A percentile compares a stretch with the other conserved stretches of the same genome.
Conservation (phyloP, 2,888 invertebrate species). For the Pimpla rufipes region DNA sequence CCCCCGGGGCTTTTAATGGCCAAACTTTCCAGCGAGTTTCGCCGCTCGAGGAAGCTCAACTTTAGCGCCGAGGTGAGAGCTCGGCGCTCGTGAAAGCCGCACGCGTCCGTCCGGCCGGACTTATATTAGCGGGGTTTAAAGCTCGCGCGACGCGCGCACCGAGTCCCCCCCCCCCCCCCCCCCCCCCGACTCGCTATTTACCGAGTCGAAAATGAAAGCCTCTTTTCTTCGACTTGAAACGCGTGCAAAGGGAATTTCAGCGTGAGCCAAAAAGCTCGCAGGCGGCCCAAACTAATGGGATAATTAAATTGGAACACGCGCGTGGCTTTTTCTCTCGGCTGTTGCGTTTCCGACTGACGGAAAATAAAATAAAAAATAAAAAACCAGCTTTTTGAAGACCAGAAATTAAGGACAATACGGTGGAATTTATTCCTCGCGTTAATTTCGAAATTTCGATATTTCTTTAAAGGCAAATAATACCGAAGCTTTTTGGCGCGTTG, state of each 20-base stretch:
- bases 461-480: too few species aligned
- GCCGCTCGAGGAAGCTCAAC: slow-evolving; percentile 16
- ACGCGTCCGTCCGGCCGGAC: slow-evolving; percentile 16
- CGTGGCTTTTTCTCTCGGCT: background rate
- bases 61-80: slow-evolving; percentile 28
- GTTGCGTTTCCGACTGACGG: too few species aligned
- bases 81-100: slow-evolving; percentile 1
- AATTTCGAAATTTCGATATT: too few species aligned
- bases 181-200: background rate
- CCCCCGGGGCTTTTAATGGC: slow-evolving; percentile 43
- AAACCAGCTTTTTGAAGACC: too few species aligned
- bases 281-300: background rate
- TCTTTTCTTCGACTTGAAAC: background rate
- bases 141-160: too few species aligned
- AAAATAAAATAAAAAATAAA: too few species aligned
- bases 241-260: background rate
- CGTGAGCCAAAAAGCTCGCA: background rate
- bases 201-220: background rate
- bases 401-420: too few species aligned
- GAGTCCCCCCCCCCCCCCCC: too few species aligned
- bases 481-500: too few species aligned
- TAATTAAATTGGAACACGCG: background rate
- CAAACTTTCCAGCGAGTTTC: slow-evolving; percentile 39
- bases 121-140: slow-evolving; percentile 34
- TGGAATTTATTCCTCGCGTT: too few species aligned